Evolutionary conservation across 2,797 vertebrate genomes (phyloP), one percentile per base, ranked within the genome.

Genomic region (Bradypodion pumilum): DNA sequence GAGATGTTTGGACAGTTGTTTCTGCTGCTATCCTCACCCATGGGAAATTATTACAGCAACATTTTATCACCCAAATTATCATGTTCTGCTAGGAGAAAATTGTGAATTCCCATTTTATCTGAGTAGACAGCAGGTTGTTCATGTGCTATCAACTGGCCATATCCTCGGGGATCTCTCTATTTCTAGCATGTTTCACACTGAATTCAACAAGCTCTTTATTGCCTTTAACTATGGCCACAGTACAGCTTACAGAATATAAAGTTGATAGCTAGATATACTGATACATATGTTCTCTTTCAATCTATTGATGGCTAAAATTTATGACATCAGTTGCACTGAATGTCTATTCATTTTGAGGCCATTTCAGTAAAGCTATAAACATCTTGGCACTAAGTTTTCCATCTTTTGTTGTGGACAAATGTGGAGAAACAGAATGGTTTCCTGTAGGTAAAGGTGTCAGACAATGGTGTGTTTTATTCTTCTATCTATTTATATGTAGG

Each of bases 131-230:
- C 25, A 29, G 56, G 63, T 81, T 62, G n/a, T 60, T 74, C 69
- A 37, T 19, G 62, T 66, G 77, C 46, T 42, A 65, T 49, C 77
- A 56, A 29, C 60, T 32, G 69, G 76, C 37, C 56, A n/a, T 68
- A 35, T 69, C 63, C 16, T 76, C 65, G 74, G 78, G 66, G 69
- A n/a, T 15, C 69, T 65, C 63, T 16, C 40, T 21, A 23, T 68
- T 85, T 81, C 56, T 60, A 32, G 85, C 73, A 81, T 27, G 76
- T 76, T 81, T 69, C 65, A 81, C 40, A 62, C 73, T 65, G 60
- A 85, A 80, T n/a, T 76, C 73, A 62, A 56, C 42, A n/a, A 46
- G 56, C 75, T 72, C 66, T 78, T 78, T 78, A 84, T 70, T 72
- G 59, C 66, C 66, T 70, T 44, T 68, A 72, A 62, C 52, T 25